A percentile compares a stretch with the other conserved stretches of the same genome.
These are phyloP conservation scores for Cheilosia variabilis DNA, from an alignment of 2,888 invertebrate species.

Conservation along the genomic window DNA sequence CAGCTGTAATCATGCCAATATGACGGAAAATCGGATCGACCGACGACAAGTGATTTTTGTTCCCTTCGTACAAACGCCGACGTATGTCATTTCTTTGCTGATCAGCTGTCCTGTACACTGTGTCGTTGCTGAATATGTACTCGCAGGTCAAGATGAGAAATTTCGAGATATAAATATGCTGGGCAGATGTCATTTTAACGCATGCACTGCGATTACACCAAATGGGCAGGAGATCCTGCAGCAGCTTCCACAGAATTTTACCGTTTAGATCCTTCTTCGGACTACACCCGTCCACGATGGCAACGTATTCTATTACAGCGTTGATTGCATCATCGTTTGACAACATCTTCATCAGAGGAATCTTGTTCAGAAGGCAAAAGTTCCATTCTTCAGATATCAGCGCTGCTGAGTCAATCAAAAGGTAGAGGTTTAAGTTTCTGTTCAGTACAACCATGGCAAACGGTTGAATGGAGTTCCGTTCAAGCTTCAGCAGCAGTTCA, in stretches of 20 bases:
- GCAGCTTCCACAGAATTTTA: constrained; percentile 59
- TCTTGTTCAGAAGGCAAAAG: constrained; percentile 87
- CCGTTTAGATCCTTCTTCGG: constrained; percentile 72
- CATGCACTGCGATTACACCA: constrained; percentile 89
- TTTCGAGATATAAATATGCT: constrained; percentile 89
- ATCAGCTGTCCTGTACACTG: constrained; percentile 70
- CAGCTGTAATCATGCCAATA: constrained; percentile 90
- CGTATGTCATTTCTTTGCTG: constrained; percentile 77
- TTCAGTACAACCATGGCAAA: constrained; percentile 86
- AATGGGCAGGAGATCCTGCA: constrained; percentile 85
- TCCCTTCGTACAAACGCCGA: constrained; percentile 86
- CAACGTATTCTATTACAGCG: constrained; percentile 87
- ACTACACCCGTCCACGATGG: constrained; percentile 80
- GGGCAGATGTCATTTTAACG: constrained; percentile 87
- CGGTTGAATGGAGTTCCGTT: constrained; percentile 86
- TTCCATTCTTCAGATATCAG: constrained; percentile 87
- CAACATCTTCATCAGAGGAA: constrained; percentile 85
- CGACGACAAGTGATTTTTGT: constrained; percentile 88
- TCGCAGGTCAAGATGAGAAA: constrained; percentile 86
- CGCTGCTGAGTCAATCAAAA: constrained; percentile 84
- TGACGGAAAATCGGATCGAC: constrained; percentile 86
- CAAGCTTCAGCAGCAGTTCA: constrained; percentile 85
- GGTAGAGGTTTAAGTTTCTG: constrained; percentile 82
- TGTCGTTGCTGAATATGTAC: constrained; percentile 80
- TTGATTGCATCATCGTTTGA: constrained; percentile 84